A percentile compares a stretch with the other conserved stretches of the same genome.
Conservation (phyloP, 2,888 invertebrate species). For the Microdon myrmicae region DNA sequence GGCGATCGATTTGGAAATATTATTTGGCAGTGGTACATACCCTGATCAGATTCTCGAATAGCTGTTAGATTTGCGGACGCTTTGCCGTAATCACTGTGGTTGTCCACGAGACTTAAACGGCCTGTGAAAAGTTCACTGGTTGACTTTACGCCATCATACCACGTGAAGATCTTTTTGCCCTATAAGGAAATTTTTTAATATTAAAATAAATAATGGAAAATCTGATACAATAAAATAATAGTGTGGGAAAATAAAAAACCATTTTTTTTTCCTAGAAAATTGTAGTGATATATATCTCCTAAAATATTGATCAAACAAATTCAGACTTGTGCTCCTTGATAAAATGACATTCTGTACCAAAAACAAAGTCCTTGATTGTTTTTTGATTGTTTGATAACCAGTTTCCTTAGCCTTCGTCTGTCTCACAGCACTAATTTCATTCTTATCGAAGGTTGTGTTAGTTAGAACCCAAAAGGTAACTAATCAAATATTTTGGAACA, state of each 20-base stretch:
- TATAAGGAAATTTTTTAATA: slow-evolving; percentile 64
- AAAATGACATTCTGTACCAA: too few relatives aligned
- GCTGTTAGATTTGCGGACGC: slow-evolving; percentile 84
- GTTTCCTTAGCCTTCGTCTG: too few relatives aligned
- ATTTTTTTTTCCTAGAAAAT: slow-evolving; percentile 17
- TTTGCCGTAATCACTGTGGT: slow-evolving; percentile 69
- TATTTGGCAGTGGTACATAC: slow-evolving; percentile 91
- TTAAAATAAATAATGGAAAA: too few relatives aligned
- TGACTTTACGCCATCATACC: slow-evolving; percentile 78
- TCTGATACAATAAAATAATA: slow-evolving; percentile 8
- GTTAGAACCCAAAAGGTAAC: too few relatives aligned
- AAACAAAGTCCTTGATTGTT: not conserved
- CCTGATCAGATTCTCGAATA: slow-evolving; percentile 88
- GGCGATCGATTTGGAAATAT: slow-evolving; percentile 88
- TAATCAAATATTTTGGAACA: too few relatives aligned
- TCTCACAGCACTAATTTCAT: too few relatives aligned
- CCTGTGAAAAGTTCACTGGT: slow-evolving; percentile 78
- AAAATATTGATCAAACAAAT: too few relatives aligned
- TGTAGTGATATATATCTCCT: too few relatives aligned
- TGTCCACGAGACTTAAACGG: slow-evolving; percentile 75
- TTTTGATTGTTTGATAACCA: too few relatives aligned
- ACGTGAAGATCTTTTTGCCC: slow-evolving; percentile 84
- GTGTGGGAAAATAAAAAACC: not conserved
- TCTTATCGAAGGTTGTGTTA: too few relatives aligned
- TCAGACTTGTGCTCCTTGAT: too few relatives aligned